Percentiles rank a stretch among this genome's conserved stretches.
phyloP scores from a whole-genome alignment of 2,797 vertebrate genomes.

The Moxostoma hubbsi region DNA sequence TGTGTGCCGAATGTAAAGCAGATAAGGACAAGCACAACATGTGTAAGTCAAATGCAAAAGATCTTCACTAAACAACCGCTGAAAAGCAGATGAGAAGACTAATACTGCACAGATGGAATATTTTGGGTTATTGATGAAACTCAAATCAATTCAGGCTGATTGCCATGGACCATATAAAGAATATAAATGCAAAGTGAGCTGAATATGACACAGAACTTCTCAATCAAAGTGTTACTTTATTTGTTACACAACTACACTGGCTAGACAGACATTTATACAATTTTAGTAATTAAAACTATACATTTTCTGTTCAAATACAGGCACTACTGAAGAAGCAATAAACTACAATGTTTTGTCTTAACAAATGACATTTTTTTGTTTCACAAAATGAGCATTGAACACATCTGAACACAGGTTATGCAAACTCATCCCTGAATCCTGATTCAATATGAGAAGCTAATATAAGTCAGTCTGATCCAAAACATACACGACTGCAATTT shows the following conservation, averaged over 20 bases:
- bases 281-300: neutral
- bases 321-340: neutral
- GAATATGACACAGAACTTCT: neutral
- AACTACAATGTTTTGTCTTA: neutral
- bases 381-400: neutral
- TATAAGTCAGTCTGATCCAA: too few relatives aligned
- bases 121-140: conserved; percentile 38
- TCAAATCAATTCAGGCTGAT: conserved; percentile 30
- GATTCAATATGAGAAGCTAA: too few relatives aligned
- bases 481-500: neutral
- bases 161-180: conserved; percentile 27
- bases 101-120: conserved; percentile 25
- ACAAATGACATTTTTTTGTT: neutral
- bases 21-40: conserved; percentile 28
- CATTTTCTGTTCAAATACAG: neutral
- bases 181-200: neutral
- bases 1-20: neutral
- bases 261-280: neutral
- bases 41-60: neutral
- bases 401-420: neutral
- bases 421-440: neutral
- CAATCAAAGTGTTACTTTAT: conserved; percentile 10
- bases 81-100: conserved; percentile 45
- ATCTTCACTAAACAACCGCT: conserved; percentile 49
- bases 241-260: neutral